Evolutionary conservation across 2,113 vertebrate genomes (phyloP), one percentile per base, ranked within the genome.

Genomic region (Hiodon tergisus): DNA sequence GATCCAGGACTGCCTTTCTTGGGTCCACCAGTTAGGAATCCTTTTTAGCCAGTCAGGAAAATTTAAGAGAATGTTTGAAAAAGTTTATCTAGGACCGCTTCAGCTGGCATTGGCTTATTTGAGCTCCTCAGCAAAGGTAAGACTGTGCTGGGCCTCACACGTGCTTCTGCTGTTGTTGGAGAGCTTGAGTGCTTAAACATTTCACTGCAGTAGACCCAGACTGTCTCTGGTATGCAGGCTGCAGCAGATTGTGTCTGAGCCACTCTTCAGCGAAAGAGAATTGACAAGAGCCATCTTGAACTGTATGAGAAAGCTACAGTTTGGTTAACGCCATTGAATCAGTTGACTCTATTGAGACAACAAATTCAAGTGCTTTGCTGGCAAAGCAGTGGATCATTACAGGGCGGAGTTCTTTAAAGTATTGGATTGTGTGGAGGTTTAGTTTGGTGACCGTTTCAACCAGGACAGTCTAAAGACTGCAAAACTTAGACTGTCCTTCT

Each of bases 371-470:
- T 5, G 54, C 4, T 58, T 77, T 77, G 69, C 76, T 78, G 77
- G 73, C 17, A 78, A 78, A 78, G 73, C 73, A 67, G 73, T 78
- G 62, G 77, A 75, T 16, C 48, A 72, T 10, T 78, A 72, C 46
- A 66, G 61, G 51, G 72, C 72, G 65, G 72, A 74, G 8, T 73
- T 73, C 5, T 65, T 73, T 14, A 17, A 65, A 62, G 72, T 74
- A 3, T 74, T 66, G 61, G 72, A 74, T 66, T 4, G 51, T 74
- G 72, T 74, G 59, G 72, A 74, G 61, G 72, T 53, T 74, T 50
- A 74, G 61, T 66, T 65, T 74, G 72, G 61, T 16, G 51, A 74
- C 60, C 61, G 61, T 9, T 74, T 74, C 53, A 14, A 73, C 60
- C 72, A 73, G 14, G 72, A 73, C 46, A 65, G 50, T 65, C 60